Conservation (phyloP, 2,888 invertebrate species). For the Cheilosia soror region DNA sequence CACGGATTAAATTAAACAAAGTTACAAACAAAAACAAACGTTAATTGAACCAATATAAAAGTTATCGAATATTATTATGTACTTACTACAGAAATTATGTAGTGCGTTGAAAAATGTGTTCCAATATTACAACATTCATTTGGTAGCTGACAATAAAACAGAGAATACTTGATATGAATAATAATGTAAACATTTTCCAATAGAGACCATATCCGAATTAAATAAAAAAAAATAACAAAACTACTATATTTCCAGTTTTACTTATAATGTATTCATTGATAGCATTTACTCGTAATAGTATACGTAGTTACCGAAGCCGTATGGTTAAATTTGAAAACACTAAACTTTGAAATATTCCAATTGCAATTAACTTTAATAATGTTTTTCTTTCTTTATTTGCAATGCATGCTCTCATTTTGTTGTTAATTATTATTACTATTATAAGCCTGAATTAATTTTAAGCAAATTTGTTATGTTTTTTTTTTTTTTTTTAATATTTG, state of each 20-base stretch:
- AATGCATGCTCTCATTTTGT: constrained; percentile 38
- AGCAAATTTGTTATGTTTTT: constrained; percentile 49
- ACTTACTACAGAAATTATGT: constrained; percentile 1
- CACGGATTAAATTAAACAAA: constrained; percentile 19
- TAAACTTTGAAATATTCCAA: constrained; percentile 43
- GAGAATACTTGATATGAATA: constrained; percentile 27
- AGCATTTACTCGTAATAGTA: constrained; percentile 58
- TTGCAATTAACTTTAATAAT: constrained; percentile 22
- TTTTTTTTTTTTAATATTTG: constrained; percentile 14
- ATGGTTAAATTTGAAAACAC: constrained; percentile 43
- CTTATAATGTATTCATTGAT: constrained; percentile 38
- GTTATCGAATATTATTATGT: constrained; percentile 38
- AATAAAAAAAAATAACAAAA: neutral
- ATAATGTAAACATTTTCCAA: constrained; percentile 11
- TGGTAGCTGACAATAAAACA: constrained; percentile 66
- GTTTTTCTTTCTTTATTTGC: neutral
- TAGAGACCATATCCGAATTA: constrained; percentile 50
- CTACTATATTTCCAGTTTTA: constrained; percentile 27
- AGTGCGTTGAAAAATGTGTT: constrained; percentile 62
- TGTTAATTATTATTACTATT: constrained; percentile 29
- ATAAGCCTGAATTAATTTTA: constrained; percentile 58
- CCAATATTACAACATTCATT: constrained; percentile 53
- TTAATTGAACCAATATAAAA: constrained; percentile 43
- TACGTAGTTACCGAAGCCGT: constrained; percentile 36
- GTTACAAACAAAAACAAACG: constrained; percentile 8